phyloP scores from a whole-genome alignment of 2,113 vertebrate species.

The Gnathonemus echidnorhynchus region DNA sequence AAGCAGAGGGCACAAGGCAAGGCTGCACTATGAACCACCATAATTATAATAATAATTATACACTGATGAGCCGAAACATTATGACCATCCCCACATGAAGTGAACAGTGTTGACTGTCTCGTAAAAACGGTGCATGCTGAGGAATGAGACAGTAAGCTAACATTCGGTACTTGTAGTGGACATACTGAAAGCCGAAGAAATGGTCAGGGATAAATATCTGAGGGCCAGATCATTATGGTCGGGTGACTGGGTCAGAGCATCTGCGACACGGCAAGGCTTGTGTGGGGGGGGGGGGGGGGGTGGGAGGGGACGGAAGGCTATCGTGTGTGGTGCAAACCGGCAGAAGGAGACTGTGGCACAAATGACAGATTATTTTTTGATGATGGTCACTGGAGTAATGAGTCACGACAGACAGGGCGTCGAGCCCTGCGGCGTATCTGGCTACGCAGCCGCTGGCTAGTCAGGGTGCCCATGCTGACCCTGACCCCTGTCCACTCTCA shows the following conservation, averaged over 20 bases:
- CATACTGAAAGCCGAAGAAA: neutral
- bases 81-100: neutral
- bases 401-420: neutral
- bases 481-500: neutral
- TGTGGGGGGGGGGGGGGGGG: neutral
- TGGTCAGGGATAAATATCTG: neutral
- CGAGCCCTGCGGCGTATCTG: neutral
- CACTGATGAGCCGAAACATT: neutral
- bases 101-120: neutral
- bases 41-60: neutral
- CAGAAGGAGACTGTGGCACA: neutral
- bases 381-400: neutral
- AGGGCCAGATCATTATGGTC: neutral
- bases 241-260: neutral
- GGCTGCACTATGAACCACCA: neutral
- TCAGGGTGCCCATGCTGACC: neutral
- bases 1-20: neutral
- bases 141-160: neutral
- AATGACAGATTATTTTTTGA: neutral
- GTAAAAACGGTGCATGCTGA: neutral
- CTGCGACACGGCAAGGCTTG: neutral
- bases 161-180: neutral
- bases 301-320: neutral
- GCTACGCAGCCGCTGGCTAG: neutral
- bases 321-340: neutral